Conservation (phyloP, 2,888 invertebrate species). For the Galerucella pusilla region DNA sequence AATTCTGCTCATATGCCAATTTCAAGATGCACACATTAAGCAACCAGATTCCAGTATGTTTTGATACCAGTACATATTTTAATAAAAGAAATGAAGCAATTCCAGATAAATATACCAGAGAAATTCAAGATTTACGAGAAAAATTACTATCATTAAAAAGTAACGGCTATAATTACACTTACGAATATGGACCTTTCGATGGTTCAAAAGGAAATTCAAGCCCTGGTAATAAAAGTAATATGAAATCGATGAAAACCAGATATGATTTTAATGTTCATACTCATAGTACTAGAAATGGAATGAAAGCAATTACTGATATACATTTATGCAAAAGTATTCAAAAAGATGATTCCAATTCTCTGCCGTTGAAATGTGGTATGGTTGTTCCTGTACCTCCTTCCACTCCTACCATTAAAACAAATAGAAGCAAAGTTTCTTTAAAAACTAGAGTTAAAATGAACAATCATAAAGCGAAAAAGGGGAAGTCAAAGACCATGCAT, state of each 20-base stretch:
- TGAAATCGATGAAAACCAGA: not conserved
- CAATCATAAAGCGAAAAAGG: constrained; percentile 40
- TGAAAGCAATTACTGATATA: constrained; percentile 10
- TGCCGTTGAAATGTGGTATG: not conserved
- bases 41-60: constrained; percentile 48
- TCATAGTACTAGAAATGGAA: not conserved
- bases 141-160: constrained; percentile 57
- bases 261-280: not conserved
- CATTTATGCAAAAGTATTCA: not conserved
- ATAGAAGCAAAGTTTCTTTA: constrained; percentile 46
- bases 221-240: not conserved
- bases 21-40: constrained; percentile 47
- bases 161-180: constrained; percentile 31
- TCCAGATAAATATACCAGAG: constrained; percentile 57
- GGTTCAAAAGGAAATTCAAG: not conserved
- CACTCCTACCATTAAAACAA: constrained; percentile 36
- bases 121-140: constrained; percentile 59
- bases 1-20: constrained; percentile 48
- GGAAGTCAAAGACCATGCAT: constrained; percentile 36
- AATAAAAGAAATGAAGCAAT: constrained; percentile 56
- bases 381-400: constrained; percentile 15
- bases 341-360: not conserved
- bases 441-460: constrained; percentile 44
- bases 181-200: not conserved
- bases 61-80: constrained; percentile 61